A percentile compares a stretch with the other conserved stretches of the same genome.
Conservation (phyloP, 2,797 vertebrate species). For the Melopsittacus undulatus region DNA sequence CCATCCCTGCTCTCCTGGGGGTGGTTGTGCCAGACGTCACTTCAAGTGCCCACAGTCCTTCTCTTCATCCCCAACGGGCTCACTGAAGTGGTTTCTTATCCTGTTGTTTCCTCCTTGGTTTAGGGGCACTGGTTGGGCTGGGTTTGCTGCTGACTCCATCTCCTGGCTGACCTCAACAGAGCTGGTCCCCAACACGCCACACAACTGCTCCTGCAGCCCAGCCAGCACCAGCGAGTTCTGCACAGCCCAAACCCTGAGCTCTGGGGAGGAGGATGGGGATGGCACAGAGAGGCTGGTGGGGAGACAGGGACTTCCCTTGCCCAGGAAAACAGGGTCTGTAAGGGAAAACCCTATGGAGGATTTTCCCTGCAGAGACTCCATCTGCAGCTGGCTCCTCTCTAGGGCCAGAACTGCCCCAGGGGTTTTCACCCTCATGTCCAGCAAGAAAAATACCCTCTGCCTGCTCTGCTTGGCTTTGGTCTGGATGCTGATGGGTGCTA, state of each 20-base stretch:
- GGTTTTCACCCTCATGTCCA: neutral
- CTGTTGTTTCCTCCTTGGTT: fast-evolving
- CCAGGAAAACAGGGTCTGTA: neutral
- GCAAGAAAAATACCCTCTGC: neutral
- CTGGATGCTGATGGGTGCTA: fast-evolving
- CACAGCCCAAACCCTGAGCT: neutral
- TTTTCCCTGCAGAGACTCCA: neutral
- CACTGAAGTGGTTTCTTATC: neutral
- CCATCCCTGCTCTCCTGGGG: neutral
- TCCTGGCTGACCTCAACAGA: fast-evolving
- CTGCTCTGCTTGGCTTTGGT: neutral
- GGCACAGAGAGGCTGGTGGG: neutral
- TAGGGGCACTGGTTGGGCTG: neutral
- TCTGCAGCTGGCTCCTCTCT: neutral
- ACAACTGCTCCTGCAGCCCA: neutral
- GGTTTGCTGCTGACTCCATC: neutral
- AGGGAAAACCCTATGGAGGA: fast-evolving
- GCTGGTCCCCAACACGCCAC: neutral
- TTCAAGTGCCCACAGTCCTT: neutral
- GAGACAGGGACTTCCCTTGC: too few species aligned
- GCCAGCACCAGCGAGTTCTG: neutral
- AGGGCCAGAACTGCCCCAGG: neutral
- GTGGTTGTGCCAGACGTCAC: neutral
- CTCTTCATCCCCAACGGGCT: neutral
- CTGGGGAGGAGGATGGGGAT: neutral